Conservation (phyloP, 2,113 vertebrate species). For the Toxostoma redivivum region DNA sequence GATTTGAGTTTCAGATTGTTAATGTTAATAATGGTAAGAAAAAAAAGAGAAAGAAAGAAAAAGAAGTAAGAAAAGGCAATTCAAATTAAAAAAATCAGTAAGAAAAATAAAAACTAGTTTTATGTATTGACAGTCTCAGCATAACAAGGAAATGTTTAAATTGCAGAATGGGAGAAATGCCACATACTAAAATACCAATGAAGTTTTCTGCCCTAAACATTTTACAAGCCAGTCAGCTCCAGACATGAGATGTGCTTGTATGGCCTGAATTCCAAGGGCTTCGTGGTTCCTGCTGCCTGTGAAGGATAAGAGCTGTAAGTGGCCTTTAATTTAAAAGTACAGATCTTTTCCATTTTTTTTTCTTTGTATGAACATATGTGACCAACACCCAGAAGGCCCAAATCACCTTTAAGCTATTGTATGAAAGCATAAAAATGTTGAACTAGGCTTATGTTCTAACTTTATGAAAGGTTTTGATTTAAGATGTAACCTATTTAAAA, state of each 20-base stretch:
- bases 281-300: neutral
- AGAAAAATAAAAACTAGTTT: neutral
- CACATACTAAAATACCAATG: neutral
- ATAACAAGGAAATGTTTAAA: neutral
- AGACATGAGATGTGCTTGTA: neutral
- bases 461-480: neutral
- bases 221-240: neutral
- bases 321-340: neutral
- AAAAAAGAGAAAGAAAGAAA: too few species aligned
- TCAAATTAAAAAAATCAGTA: neutral
- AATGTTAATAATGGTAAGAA: neutral
- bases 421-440: neutral
- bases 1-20: neutral
- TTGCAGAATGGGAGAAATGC: neutral
- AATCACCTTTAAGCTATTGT: neutral
- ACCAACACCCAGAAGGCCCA: neutral
- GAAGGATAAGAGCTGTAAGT: neutral
- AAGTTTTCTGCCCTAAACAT: neutral
- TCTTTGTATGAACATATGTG: neutral
- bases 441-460: neutral
- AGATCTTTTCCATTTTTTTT: neutral
- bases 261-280: neutral
- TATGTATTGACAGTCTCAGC: neutral
- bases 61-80: too few species aligned
- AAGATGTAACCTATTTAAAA: neutral